Conservation (phyloP, 1,140 invertebrate species). For the Saccostrea echinata region DNA sequence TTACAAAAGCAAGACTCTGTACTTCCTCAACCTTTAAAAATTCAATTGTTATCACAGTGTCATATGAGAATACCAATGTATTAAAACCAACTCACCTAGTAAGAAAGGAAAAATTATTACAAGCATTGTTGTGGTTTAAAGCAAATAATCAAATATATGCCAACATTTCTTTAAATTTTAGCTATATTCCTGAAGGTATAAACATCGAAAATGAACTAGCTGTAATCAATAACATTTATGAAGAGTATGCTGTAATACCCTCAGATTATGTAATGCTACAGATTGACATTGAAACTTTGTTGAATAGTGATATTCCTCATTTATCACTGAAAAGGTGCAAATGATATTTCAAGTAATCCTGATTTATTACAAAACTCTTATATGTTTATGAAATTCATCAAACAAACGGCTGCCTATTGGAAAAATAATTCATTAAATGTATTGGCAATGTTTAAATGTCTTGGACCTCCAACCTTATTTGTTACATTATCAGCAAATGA, state of each 20-base stretch:
- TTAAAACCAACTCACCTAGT: slow-evolving; percentile 17
- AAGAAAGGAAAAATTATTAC: slow-evolving; percentile 30
- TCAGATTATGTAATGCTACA: slow-evolving; percentile 16
- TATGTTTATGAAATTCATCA: slow-evolving; percentile 58
- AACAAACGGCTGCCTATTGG: slow-evolving; percentile 47
- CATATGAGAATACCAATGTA: slow-evolving; percentile 30
- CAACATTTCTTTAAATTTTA: slow-evolving; percentile 40
- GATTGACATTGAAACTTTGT: no score
- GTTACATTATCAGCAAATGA: slow-evolving; percentile 58
- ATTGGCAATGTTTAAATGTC: slow-evolving; percentile 42
- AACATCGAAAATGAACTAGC: neutral
- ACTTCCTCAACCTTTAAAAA: slow-evolving; percentile 10
- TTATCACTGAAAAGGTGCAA: no score
- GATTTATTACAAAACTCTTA: slow-evolving; percentile 46
- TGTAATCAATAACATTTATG: slow-evolving; percentile 23
- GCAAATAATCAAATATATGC: slow-evolving; percentile 51
- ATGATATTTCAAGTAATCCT: slow-evolving; percentile 34
- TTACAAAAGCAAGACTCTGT: neutral
- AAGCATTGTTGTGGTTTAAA: slow-evolving; percentile 54
- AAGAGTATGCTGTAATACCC: slow-evolving; percentile 48
- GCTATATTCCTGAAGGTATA: neutral
- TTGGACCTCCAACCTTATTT: slow-evolving; percentile 55
- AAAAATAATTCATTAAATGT: slow-evolving; percentile 47
- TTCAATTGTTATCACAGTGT: slow-evolving; percentile 37
- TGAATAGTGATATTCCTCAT: no score